Base-by-base conservation (phyloP, 2,113 vertebrate genomes). In the Scatophagus argus region DNA sequence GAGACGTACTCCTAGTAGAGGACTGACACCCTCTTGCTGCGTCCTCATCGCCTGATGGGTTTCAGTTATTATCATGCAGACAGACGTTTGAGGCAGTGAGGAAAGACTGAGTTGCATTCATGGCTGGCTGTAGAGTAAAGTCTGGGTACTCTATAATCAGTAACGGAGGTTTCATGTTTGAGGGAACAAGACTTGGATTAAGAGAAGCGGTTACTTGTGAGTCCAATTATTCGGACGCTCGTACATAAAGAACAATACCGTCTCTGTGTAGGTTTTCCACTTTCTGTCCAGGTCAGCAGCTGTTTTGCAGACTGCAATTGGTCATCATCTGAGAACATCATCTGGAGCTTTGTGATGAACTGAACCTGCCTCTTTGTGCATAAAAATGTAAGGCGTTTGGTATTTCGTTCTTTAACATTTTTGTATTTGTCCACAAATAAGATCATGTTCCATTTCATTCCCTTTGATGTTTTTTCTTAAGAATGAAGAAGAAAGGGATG, bases 1-100 rank as follows among this genome's bases (percentile, higher is more conserved):
- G 29, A 80, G 52, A 66, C 44, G 55, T 21, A 61, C 67, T 65
- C 21, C 55, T 65, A 77, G 65, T 51, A 81, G 49, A 64, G 21
- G 29, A 21, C 6, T 39, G 31, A 61, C 70, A 38, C 43, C 19
- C 1, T 70, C 13, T 44, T 29, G 58, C 23, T 41, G 3, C 23
- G 74, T 60, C 19, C 17, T n/a, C 8, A 3, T 55, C 46, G 72
- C 38, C 46, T 81, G 25, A 64, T 61, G 19, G 19, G 36, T 59
- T 41, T 52, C 43, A 63, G 12, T 74, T 78, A 52, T 63, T 41
- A 27, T 16, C 25, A 17, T 27, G 5, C 32, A 51, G 14, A 47
- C n/a, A 38, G 17, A 49, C 29, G 32, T 49, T 58, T 31, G 12
- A 47, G 6, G 25, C 31, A 29, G 23, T 1, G 41, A 51, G 43